These are phyloP conservation scores for Pedionomus torquatus DNA, from an alignment of 2,113 vertebrate species.

Conservation along the genomic window DNA sequence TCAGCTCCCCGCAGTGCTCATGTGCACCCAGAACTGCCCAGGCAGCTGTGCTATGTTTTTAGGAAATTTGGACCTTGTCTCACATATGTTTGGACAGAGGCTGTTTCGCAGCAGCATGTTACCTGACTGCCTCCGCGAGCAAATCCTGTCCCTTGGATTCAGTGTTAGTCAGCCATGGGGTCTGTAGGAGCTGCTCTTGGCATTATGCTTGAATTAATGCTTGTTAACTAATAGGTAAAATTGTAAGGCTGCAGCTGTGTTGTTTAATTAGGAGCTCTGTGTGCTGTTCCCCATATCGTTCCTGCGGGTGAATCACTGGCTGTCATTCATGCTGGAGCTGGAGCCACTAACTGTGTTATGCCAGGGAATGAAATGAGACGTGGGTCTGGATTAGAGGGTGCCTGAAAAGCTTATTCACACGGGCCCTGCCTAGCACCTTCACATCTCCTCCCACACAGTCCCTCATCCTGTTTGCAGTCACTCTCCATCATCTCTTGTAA, in stretches of 20 bases:
- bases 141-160: neutral
- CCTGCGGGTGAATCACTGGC: neutral
- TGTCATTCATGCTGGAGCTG: neutral
- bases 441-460: neutral
- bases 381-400: neutral
- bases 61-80: neutral
- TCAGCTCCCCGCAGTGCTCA: neutral
- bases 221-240: neutral
- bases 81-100: neutral
- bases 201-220: neutral
- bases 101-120: neutral
- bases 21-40: neutral
- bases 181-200: neutral
- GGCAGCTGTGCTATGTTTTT: neutral
- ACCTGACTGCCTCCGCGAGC: neutral
- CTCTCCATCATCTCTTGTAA: neutral
- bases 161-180: neutral
- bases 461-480: neutral
- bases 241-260: neutral
- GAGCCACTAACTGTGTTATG: neutral
- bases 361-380: neutral
- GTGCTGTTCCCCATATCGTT: neutral
- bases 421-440: neutral
- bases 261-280: neutral
- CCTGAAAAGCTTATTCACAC: slow-evolving; percentile 18